These are phyloP conservation scores for Protomyctophum bolini DNA, from an alignment of 2,113 vertebrate species.

Conservation along the genomic window DNA sequence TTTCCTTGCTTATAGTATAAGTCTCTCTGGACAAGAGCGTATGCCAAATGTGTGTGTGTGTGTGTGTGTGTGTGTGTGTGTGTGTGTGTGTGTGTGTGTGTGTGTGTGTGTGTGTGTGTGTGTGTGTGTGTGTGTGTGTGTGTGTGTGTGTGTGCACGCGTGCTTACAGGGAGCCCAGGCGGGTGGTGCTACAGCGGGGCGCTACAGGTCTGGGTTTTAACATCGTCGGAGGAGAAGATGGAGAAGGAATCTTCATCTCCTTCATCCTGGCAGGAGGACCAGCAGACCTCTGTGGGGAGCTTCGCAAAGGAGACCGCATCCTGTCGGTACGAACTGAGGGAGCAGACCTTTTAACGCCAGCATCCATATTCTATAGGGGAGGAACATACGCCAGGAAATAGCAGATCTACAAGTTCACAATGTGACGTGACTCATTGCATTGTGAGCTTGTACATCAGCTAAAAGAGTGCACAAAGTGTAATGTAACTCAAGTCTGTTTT, in stretches of 20 bases:
- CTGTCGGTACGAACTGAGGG: conserved; percentile 84
- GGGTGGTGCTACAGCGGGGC: conserved; percentile 91
- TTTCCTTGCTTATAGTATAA: too few species aligned
- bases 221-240: conserved; percentile 98
- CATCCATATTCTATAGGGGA: too few species aligned
- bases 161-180: conserved; percentile 86
- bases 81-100: too few species aligned
- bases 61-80: too few species aligned
- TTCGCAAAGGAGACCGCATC: conserved; percentile 95
- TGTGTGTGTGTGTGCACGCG: conserved; percentile 26
- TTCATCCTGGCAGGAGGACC: conserved; percentile 97
- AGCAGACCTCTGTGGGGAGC: conserved; percentile 95
- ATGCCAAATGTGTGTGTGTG: too few species aligned
- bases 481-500: neutral
- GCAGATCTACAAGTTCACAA: too few species aligned
- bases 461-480: neutral
- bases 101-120: too few species aligned
- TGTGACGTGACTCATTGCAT: too few species aligned
- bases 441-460: too few species aligned
- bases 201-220: conserved; percentile 97
- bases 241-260: conserved; percentile 98
- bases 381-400: too few species aligned
- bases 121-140: neutral
- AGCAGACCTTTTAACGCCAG: too few species aligned
- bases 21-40: too few species aligned